Evolutionary conservation across 2,888 invertebrate species (phyloP), one percentile per base, ranked within the genome.

Genomic region (Schrankia costaestrigalis): DNA sequence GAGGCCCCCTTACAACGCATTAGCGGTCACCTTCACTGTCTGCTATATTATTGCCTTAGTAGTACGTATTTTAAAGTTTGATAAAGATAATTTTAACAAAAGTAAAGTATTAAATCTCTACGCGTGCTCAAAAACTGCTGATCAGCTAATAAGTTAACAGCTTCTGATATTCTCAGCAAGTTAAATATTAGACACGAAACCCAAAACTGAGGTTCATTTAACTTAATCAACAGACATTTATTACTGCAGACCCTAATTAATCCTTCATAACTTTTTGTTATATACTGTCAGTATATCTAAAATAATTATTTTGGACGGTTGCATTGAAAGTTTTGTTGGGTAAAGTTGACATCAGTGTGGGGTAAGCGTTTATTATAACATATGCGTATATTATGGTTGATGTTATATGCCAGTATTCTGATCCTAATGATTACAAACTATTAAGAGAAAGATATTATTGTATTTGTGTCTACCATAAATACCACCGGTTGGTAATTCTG

Each of bases 371-470:
- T 42, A 50, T 37, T 43, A 55, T 61, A 54, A 48, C 55, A 62
- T 65, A 63, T 63, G 64, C 68, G 65, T 71, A 71, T 63, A 50
- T 50, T 51, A 59, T 62, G 56, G 59, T 56, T 23, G 51, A 13
- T 12, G 11, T 11, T 8, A n/a, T 8, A 1, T 21, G 6, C 14
- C 10, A 14, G 11, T 10, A 10, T 11, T 8, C 4, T 11, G 23
- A 15, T 15, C n/a, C 23, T 22, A 23, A n/a, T n/a, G n/a, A n/a
- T n/a, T n/a, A n/a, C n/a, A n/a, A n/a, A n/a, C n/a, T n/a, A n/a
- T n/a, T n/a, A n/a, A n/a, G n/a, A n/a, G n/a, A n/a, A n/a, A n/a
- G n/a, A n/a, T n/a, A 10, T 21, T 13, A 2, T 9, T 11, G 7
- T 9, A 8, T 18, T 10, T 7, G 8, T 18, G 5, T 17, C n/a